These are phyloP conservation scores for Strix uralensis DNA, from an alignment of 2,113 vertebrate species.

Conservation along the genomic window DNA sequence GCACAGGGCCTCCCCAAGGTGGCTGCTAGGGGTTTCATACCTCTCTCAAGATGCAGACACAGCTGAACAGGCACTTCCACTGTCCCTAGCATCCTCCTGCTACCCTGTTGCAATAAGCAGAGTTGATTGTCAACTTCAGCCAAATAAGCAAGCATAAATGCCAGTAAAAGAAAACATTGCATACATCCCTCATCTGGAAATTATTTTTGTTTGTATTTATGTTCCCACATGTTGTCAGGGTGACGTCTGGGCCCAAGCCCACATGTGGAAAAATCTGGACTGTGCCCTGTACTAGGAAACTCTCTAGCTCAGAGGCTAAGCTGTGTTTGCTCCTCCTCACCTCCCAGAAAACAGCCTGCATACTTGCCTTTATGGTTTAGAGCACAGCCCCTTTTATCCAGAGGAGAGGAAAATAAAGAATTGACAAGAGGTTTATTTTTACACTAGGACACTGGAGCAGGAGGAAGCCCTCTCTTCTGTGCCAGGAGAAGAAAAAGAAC, in stretches of 20 bases:
- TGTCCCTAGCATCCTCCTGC: background rate
- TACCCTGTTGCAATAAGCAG: conserved; percentile 51
- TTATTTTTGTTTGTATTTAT: conserved; percentile 73
- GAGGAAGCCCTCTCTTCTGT: background rate
- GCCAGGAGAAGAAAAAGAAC: background rate
- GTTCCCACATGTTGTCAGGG: conserved; percentile 64
- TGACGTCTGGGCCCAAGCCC: conserved; percentile 56
- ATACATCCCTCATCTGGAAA: conserved; percentile 65
- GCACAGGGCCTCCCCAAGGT: background rate
- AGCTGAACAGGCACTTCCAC: conserved; percentile 18
- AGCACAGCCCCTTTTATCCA: background rate
- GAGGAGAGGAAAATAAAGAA: background rate
- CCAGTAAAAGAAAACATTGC: conserved; percentile 67
- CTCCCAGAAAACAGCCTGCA: background rate
- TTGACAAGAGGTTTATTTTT: background rate
- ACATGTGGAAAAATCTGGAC: conserved; percentile 52
- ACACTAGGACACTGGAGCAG: background rate
- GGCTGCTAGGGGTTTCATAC: background rate
- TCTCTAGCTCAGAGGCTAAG: conserved; percentile 42
- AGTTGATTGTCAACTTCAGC: conserved; percentile 19
- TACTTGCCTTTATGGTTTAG: background rate
- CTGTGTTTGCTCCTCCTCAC: background rate
- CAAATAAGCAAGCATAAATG: conserved; percentile 60
- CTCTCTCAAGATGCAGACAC: background rate
- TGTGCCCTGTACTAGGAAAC: conserved; percentile 19